These are phyloP conservation scores for Aphis craccivora DNA, from an alignment of 1,140 invertebrate genomes.

Conservation along the genomic window DNA sequence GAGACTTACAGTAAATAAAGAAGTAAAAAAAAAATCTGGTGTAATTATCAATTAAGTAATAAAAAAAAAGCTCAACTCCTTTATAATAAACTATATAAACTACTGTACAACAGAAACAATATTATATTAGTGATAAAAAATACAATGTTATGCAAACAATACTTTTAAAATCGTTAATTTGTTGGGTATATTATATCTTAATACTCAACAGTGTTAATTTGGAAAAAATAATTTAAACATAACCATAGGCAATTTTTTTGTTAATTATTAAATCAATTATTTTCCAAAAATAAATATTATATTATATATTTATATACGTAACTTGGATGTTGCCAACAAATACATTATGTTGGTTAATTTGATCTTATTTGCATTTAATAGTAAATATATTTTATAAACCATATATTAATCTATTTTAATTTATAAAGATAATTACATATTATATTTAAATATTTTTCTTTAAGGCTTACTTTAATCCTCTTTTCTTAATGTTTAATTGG, in stretches of 20 bases:
- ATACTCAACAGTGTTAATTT: background rate
- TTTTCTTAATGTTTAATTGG: background rate
- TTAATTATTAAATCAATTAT: background rate
- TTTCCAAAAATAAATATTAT: no score
- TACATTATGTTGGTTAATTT: background rate
- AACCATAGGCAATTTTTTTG: background rate
- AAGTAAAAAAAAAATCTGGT: background rate
- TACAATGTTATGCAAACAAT: background rate
- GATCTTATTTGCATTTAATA: background rate
- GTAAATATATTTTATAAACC: slow-evolving; percentile 19
- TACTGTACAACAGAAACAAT: background rate
- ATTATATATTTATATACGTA: background rate
- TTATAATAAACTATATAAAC: background rate
- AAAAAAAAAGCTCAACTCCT: background rate
- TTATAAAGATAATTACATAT: background rate
- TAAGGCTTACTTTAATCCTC: background rate
- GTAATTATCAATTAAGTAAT: background rate
- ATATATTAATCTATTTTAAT: background rate
- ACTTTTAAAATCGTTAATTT: background rate
- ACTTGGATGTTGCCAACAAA: no score
- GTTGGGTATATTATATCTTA: background rate
- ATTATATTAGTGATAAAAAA: background rate
- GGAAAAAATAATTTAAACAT: background rate
- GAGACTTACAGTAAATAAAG: background rate
- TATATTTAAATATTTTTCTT: slow-evolving; percentile 35